Percentiles rank a stretch among this genome's conserved stretches.
Conservation (phyloP, 1,140 invertebrate genomes). For the Drosophila tristis region DNA sequence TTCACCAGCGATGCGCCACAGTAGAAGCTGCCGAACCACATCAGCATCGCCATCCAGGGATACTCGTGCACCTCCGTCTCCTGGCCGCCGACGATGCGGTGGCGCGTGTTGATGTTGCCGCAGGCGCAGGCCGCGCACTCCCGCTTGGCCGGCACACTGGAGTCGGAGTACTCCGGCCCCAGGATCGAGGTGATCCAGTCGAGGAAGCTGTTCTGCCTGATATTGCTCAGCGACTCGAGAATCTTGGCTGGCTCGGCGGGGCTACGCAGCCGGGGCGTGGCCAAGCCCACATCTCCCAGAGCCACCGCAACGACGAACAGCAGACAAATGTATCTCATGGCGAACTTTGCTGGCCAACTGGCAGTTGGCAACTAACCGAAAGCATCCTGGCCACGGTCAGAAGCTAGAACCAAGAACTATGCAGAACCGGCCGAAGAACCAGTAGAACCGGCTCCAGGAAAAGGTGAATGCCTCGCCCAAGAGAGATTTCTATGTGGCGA, state of each 20-base stretch:
- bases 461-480: constrained; percentile 49
- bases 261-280: constrained; percentile 48
- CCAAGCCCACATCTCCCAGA: constrained; percentile 22
- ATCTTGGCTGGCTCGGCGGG: constrained; percentile 65
- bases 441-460: constrained; percentile 53
- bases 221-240: constrained; percentile 46
- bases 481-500: constrained; percentile 29
- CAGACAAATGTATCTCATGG: constrained; percentile 41
- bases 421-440: constrained; percentile 39
- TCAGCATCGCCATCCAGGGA: constrained; percentile 89
- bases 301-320: constrained; percentile 24
- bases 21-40: constrained; percentile 88
- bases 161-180: constrained; percentile 60
- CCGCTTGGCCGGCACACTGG: constrained; percentile 45
- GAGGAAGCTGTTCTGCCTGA: constrained; percentile 67
- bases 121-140: constrained; percentile 84
- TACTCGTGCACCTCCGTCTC: constrained; percentile 88
- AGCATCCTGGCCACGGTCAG: constrained; percentile 32
- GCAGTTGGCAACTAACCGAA: constrained; percentile 66
- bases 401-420: constrained; percentile 13
- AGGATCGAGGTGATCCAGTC: constrained; percentile 69
- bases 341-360: constrained; percentile 63
- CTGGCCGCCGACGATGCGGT: constrained; percentile 88
- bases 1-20: constrained; percentile 89
- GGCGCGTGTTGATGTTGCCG: constrained; percentile 86